A percentile compares a stretch with the other conserved stretches of the same genome.
These are phyloP conservation scores for Denticeps clupeoides DNA, from an alignment of 2,797 vertebrate species.

Conservation along the genomic window DNA sequence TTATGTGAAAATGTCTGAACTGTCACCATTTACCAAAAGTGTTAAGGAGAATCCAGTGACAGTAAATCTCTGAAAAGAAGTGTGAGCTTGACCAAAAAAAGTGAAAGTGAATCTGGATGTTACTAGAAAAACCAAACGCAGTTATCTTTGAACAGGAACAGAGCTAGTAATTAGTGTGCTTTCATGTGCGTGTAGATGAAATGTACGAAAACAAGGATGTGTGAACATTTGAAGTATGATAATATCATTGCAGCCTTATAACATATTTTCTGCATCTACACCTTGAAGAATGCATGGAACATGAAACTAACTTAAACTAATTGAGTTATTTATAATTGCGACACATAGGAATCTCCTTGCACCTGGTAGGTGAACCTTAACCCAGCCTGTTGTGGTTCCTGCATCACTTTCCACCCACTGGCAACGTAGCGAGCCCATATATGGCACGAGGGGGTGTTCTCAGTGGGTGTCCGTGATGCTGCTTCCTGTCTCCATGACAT, in stretches of 20 bases:
- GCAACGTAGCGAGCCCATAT: slow-evolving; percentile 12
- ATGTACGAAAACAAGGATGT: no score
- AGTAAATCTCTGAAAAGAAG: background rate
- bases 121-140: background rate
- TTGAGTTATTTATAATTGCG: no score
- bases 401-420: slow-evolving; percentile 32
- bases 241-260: no score
- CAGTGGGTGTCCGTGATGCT: slow-evolving; percentile 56
- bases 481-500: slow-evolving; percentile 58
- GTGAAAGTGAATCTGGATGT: background rate
- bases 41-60: background rate
- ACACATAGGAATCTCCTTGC: no score
- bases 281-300: no score
- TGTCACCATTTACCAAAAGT: background rate
- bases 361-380: background rate
- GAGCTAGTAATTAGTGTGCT: no score
- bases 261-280: no score
- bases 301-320: no score
- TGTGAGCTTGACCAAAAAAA: background rate
- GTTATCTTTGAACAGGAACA: no score
- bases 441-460: slow-evolving; percentile 27
- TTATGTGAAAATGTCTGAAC: background rate
- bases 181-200: no score
- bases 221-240: no score
- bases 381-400: slow-evolving; percentile 15